Base-by-base conservation (phyloP, 2,797 vertebrate genomes). In the Bradypodion ventrale region DNA sequence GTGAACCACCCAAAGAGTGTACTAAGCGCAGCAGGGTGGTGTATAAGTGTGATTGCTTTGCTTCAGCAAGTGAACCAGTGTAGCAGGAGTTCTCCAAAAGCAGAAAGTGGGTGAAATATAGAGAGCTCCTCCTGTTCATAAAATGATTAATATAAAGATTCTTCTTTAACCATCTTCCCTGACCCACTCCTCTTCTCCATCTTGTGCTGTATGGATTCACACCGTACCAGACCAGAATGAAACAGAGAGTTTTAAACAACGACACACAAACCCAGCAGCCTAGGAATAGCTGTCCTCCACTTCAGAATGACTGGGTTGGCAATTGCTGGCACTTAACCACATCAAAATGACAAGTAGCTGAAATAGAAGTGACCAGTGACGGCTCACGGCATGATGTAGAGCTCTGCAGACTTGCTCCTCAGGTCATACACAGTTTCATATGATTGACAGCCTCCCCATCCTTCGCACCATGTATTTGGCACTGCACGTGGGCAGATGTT, bases 181-280 rank as follows among this genome's bases (percentile, higher is more conserved):
- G 35, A 4, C n/a, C 49, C 46, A 59, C 69, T n/a, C 7, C 52
- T 56, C n/a, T 65, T 25, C 5, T 72, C 44, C 16, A 29, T 16
- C 1, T 60, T 60, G 5, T 27, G 35, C 75, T 16, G 40, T 72
- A 52, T 72, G 6, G 56, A 82, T 37, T 83, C 60, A 21, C 6
- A 37, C 63, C 25, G 7, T 40, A 84, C 40, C 42, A 80, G 63
- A 75, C 5, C 9, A 25, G 12, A 73, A 46, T 37, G 16, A 63
- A 75, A 2, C 29, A 42, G 46, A 66, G 77, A 59, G 62, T 83
- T 84, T 27, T 84, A 66, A 85, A 37, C n/a, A n/a, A n/a, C n/a
- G n/a, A n/a, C n/a, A 49, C 35, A 70, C 52, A 56, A 56, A 56
- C 52, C 21, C 52, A 80, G 21, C n/a, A 42, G 62, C 16, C 42